phyloP scores from a whole-genome alignment of 2,797 vertebrate species.

The Geotrypetes seraphini region DNA sequence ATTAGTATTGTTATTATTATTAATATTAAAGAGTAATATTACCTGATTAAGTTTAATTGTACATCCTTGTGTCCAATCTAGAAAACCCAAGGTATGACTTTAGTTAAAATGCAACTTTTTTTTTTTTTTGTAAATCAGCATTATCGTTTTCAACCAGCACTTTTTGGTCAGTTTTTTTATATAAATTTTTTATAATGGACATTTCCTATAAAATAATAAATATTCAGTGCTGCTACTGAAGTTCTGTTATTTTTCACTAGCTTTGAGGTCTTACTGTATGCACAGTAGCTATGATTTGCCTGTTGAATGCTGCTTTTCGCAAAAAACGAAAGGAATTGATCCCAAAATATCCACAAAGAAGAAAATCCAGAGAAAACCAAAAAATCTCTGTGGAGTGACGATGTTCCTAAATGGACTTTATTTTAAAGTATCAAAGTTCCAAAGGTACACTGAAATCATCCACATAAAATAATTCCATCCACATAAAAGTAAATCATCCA shows the following conservation, averaged over 20 bases:
- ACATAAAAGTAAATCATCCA: too few relatives aligned
- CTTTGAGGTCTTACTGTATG: neutral
- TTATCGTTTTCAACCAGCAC: conserved; percentile 44
- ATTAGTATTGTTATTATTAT: conserved; percentile 25
- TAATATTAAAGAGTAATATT: conserved; percentile 44
- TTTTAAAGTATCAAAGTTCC: too few relatives aligned
- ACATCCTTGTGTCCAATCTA: conserved; percentile 32
- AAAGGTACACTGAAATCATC: too few relatives aligned
- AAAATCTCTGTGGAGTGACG: too few relatives aligned
- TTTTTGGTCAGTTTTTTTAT: conserved; percentile 56
- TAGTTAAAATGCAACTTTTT: conserved; percentile 19
- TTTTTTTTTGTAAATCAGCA: conserved; percentile 43
- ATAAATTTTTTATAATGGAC: conserved; percentile 34
- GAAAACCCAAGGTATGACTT: conserved; percentile 22
- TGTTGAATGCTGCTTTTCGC: too few relatives aligned
- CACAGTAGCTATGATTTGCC: too few relatives aligned
- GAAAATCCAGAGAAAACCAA: too few relatives aligned
- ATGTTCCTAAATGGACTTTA: too few relatives aligned
- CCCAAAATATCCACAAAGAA: too few relatives aligned
- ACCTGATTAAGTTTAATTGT: conserved; percentile 28
- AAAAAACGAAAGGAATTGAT: too few relatives aligned
- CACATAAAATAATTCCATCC: too few relatives aligned
- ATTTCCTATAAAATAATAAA: conserved; percentile 56
- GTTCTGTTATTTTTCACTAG: neutral
- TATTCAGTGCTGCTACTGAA: conserved; percentile 47